phyloP scores from a whole-genome alignment of 2,797 vertebrate species.

The Leucoraja ocellata region DNA sequence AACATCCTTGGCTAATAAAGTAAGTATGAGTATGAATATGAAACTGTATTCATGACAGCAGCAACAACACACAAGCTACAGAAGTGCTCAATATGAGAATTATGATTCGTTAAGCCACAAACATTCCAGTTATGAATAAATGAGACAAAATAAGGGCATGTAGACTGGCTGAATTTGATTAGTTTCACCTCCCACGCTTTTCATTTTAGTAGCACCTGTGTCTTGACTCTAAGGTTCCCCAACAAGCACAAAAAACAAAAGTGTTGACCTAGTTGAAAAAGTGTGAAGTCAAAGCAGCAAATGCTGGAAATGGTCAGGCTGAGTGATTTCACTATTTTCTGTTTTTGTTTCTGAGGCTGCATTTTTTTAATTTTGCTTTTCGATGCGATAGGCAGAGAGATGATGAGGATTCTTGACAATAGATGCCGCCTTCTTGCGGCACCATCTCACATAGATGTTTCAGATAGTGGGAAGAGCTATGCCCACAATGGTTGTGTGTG shows the following conservation, averaged over 20 bases:
- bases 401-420: too few relatives aligned
- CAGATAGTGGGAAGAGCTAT: too few relatives aligned
- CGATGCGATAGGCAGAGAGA: not conserved
- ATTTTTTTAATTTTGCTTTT: too few relatives aligned
- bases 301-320: too few relatives aligned
- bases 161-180: not conserved
- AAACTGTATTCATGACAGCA: not conserved
- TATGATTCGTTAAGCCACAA: not conserved
- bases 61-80: not conserved
- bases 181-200: conserved; percentile 14
- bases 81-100: not conserved
- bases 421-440: too few relatives aligned
- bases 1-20: too few relatives aligned
- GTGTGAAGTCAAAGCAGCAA: too few relatives aligned
- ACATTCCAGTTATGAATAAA: not conserved
- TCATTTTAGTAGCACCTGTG: not conserved
- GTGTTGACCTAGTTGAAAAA: not conserved
- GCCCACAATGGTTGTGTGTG: not conserved
- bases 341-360: too few relatives aligned
- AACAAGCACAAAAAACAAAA: not conserved
- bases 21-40: not conserved
- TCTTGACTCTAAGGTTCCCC: too few relatives aligned
- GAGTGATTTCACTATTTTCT: too few relatives aligned
- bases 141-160: not conserved
- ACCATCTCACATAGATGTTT: too few relatives aligned